phyloP scores from a whole-genome alignment of 2,113 vertebrate species.

The Ailurus styani region DNA sequence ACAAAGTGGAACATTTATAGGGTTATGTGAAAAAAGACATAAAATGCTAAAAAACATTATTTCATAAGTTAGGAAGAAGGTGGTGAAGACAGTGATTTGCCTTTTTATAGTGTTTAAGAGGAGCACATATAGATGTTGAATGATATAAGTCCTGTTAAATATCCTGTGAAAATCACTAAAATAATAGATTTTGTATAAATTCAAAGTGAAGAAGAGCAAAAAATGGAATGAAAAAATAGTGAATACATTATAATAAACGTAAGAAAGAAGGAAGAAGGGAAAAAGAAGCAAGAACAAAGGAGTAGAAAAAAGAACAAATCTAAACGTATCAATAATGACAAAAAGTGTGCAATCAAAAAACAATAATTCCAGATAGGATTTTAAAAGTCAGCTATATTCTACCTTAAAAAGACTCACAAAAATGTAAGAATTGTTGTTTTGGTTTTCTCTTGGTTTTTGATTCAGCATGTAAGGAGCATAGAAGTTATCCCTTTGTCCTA shows the following conservation, averaged over 20 bases:
- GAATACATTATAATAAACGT: background rate
- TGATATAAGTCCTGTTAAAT: background rate
- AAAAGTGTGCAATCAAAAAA: background rate
- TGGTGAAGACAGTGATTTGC: background rate
- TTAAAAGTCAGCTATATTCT: background rate
- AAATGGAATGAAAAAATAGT: background rate
- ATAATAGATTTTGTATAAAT: background rate
- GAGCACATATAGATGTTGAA: background rate
- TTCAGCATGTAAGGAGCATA: background rate
- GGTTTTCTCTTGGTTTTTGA: background rate
- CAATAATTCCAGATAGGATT: background rate
- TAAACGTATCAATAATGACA: background rate
- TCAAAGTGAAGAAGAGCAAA: background rate
- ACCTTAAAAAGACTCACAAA: background rate
- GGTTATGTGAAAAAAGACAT: background rate
- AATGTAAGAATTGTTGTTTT: background rate
- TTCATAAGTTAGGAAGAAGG: background rate
- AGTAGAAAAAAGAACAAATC: background rate
- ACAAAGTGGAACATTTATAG: background rate
- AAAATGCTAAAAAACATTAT: background rate
- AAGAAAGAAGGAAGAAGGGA: background rate
- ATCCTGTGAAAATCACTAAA: background rate
- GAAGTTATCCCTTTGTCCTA: background rate
- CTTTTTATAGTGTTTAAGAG: background rate
- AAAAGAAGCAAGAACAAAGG: background rate